Evolutionary conservation across 1,140 invertebrate species (phyloP), one percentile per base, ranked within the genome.

Genomic region (Bursaphelenchus mucronatus): DNA sequence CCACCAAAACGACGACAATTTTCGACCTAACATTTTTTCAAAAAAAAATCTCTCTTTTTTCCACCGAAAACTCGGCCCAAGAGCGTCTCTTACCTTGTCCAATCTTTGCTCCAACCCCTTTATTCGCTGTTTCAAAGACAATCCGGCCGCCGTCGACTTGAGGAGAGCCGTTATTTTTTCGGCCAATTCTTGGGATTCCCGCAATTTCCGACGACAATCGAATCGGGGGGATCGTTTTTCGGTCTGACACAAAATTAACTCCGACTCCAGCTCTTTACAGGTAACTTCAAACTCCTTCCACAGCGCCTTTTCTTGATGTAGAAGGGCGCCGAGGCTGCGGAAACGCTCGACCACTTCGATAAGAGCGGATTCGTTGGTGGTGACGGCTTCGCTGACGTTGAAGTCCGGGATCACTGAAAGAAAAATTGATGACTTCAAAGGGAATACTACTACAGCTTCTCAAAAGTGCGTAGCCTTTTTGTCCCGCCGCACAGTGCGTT

Each of bases 271-370:
- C 40, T 59, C 11, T 9, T 59, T 59, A 3, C 40, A 11, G 4
- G 41, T 39, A 3, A 5, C 13, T 11, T 59, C 57, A 44, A 59
- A 59, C 13, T 44, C 40, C 13, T 59, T 44, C 57, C 57, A 59
- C 15, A 44, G 40, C 10, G 13, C 10, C 11, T 39, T 13, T 44
- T 59, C 40, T 45, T 44, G 13, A 11, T 59, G 40, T 3, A 59
- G 40, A 17, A 11, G 19, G 13, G 57, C 45, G 13, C 19, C 57
- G 19, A 59, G 40, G 40, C 10, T 44, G 41, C 45, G 40, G 40
- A 59, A 59, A 39, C 57, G 57, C 11, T 39, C 10, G 15, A 59
- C 15, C 1, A 59, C 57, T 39, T 59, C 57, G 13, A 44, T 44
- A 2, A 59, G 40, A 3, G 57, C 57, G 11, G 11, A 44, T 44